These are phyloP conservation scores for Halotydeus destructor DNA, from an alignment of 1,140 invertebrate species.

Conservation along the genomic window DNA sequence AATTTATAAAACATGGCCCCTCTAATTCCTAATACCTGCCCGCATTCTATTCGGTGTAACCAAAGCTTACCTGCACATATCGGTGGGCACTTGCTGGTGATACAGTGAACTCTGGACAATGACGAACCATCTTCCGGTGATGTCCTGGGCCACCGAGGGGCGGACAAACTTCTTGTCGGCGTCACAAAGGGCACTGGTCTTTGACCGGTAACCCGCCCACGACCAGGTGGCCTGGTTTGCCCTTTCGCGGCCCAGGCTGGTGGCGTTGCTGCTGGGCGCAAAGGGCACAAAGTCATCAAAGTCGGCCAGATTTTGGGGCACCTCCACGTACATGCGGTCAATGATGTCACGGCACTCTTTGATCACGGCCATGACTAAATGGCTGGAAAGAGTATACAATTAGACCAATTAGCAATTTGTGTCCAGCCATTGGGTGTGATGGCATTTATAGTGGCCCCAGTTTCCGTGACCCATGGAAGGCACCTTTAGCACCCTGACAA, in stretches of 20 bases:
- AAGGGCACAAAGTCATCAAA: slow-evolving; percentile 14
- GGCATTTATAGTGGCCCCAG: slow-evolving; percentile 4
- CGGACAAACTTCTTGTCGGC: slow-evolving; percentile 16
- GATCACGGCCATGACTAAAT: slow-evolving; percentile 14
- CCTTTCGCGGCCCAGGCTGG: too few species aligned
- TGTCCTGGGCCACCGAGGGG: slow-evolving; percentile 17
- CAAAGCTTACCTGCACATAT: slow-evolving; percentile 19
- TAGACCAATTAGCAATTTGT: slow-evolving; percentile 1
- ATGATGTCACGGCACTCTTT: slow-evolving; percentile 14
- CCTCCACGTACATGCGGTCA: slow-evolving; percentile 18
- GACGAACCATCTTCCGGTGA: slow-evolving; percentile 16
- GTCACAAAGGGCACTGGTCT: slow-evolving; percentile 17
- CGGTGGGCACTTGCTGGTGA: slow-evolving; percentile 18
- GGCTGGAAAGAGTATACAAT: slow-evolving; percentile 5
- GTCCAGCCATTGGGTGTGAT: slow-evolving; percentile 4
- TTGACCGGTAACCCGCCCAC: slow-evolving; percentile 14
- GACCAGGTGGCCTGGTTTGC: slow-evolving; percentile 15
- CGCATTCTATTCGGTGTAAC: background rate
- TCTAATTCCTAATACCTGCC: background rate
- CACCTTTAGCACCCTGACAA: slow-evolving; percentile 4
- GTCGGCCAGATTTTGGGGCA: slow-evolving; percentile 18
- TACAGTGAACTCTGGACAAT: slow-evolving; percentile 17
- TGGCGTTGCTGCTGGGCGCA: slow-evolving; percentile 1
- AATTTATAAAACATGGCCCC: background rate
- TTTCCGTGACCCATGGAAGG: background rate